These are phyloP conservation scores for Thecophora atra DNA, from an alignment of 2,888 invertebrate genomes.

Conservation along the genomic window DNA sequence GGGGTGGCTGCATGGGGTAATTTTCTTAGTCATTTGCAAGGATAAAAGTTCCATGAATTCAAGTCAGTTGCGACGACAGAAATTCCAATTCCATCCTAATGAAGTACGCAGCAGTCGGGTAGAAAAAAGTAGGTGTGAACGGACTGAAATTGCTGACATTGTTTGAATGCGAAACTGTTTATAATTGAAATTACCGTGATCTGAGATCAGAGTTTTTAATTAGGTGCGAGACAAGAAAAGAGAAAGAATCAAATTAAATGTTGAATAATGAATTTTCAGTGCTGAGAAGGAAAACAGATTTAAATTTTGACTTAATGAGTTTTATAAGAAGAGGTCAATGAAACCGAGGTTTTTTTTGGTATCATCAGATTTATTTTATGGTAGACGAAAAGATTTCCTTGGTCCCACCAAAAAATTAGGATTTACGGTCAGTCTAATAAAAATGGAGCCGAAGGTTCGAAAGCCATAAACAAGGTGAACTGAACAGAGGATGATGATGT, in stretches of 20 bases:
- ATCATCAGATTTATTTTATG: too few species aligned
- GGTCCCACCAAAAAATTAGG: too few species aligned
- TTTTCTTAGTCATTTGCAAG: background rate
- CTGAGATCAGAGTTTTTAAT: constrained; percentile 25
- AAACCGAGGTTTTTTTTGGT: too few species aligned
- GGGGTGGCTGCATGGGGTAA: background rate
- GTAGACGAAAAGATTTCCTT: too few species aligned
- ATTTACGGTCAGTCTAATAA: too few species aligned
- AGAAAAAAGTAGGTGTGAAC: background rate
- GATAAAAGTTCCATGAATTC: constrained; percentile 5
- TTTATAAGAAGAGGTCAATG: background rate
- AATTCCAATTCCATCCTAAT: background rate
- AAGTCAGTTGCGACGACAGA: background rate
- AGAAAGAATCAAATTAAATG: background rate
- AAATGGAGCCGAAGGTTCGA: too few species aligned
- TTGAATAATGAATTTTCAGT: background rate
- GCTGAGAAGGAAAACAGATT: background rate
- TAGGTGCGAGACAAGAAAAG: background rate
- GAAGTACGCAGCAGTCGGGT: background rate
- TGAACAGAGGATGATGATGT: background rate
- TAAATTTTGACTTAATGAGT: background rate
- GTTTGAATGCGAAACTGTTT: constrained; percentile 20
- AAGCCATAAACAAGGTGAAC: background rate
- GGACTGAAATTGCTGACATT: constrained; percentile 14
- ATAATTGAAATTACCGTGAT: constrained; percentile 25